A percentile compares a stretch with the other conserved stretches of the same genome.
Evolutionary conservation across 2,888 invertebrate genomes (phyloP).

Genomic region (Gortyna flavago): DNA sequence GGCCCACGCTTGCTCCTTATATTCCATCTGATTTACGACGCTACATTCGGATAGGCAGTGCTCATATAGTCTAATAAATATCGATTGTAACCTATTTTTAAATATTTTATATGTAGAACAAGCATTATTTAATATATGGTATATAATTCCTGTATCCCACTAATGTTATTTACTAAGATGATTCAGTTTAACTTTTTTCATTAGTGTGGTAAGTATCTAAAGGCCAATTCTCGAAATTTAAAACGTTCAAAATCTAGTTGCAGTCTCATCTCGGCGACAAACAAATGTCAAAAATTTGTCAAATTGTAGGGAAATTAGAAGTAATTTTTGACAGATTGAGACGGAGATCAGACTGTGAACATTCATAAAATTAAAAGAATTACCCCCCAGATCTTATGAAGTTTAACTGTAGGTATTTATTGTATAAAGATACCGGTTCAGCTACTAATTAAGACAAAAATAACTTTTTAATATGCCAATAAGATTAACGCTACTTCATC

Average conservation of each 20-base stretch:
- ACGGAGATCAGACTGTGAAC: no score
- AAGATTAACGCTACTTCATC: constrained; percentile 1
- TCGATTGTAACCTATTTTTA: constrained; percentile 31
- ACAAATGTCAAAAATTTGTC: no score
- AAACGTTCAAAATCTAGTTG: no score
- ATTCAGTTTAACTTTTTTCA: not conserved
- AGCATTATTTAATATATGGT: not conserved
- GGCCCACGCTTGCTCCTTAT: constrained; percentile 76
- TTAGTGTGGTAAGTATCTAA: no score
- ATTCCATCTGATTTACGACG: constrained; percentile 68
- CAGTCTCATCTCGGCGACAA: no score
- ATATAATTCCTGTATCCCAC: not conserved
- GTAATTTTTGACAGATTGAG: no score
- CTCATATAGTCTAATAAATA: constrained; percentile 46
- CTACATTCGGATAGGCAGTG: constrained; percentile 45
- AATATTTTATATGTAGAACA: constrained; percentile 11
- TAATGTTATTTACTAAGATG: not conserved
- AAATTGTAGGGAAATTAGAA: no score
- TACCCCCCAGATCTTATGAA: no score
- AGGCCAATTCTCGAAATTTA: no score
- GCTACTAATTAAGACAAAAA: constrained; percentile 9
- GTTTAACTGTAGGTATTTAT: not conserved
- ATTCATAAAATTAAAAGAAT: no score
- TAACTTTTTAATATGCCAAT: not conserved
- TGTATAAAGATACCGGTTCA: not conserved